Conservation (phyloP, 2,797 vertebrate genomes). For the Hyperoplus lanceolatus region DNA sequence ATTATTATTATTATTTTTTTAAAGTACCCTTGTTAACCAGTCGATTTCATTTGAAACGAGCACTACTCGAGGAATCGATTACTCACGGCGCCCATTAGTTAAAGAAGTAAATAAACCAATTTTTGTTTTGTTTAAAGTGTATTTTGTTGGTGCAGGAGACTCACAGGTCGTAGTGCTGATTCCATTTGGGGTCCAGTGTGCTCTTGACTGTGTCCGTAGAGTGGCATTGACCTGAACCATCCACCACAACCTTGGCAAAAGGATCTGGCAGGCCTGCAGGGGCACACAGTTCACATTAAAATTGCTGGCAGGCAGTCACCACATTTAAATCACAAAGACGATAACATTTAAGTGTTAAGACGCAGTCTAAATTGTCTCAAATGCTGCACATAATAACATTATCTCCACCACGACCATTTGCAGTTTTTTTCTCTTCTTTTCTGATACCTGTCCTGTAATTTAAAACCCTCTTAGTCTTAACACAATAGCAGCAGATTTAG, state of each 20-base stretch:
- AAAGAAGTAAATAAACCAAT: not conserved
- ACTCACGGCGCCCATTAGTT: too few species aligned
- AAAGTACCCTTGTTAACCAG: too few species aligned
- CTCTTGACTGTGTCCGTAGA: slow-evolving; percentile 99
- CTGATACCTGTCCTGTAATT: not conserved
- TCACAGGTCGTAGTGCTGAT: slow-evolving; percentile 99
- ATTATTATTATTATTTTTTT: too few species aligned
- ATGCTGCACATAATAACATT: not conserved
- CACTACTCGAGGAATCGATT: too few species aligned
- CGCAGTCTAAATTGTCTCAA: not conserved
- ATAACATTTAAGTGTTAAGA: not conserved
- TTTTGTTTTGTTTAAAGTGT: not conserved
- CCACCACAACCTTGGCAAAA: slow-evolving; percentile 97
- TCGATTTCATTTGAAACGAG: too few species aligned
- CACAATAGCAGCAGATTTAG: not conserved
- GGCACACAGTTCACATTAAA: slow-evolving; percentile 11
- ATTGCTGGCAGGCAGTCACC: not conserved
- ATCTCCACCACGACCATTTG: not conserved
- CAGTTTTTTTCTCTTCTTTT: not conserved
- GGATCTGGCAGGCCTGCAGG: slow-evolving; percentile 94
- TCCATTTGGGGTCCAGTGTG: slow-evolving; percentile 99
- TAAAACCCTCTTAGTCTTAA: slow-evolving; percentile 6
- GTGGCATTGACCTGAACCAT: slow-evolving; percentile 98
- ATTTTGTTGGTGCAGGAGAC: slow-evolving; percentile 62
- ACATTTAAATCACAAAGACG: not conserved